Evolutionary conservation across 2,797 vertebrate species (phyloP).

Genomic region (Lacerta bilineata): DNA sequence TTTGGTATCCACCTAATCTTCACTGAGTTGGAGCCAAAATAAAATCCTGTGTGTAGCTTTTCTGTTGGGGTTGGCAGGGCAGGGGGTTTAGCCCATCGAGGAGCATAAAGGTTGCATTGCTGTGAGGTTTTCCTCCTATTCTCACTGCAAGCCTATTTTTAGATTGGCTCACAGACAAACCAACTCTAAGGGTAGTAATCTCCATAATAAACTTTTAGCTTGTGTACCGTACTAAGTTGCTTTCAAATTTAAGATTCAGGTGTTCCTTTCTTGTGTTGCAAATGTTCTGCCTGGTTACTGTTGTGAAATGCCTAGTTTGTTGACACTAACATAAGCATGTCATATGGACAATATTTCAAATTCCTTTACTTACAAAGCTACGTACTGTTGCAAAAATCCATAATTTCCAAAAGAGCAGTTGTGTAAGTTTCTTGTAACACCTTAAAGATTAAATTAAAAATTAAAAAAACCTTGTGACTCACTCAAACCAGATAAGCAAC

Average conservation of each 20-base stretch:
- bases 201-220: not conserved
- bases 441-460: not conserved
- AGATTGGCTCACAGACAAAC: not conserved
- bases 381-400: too few species aligned
- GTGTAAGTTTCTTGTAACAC: too few species aligned
- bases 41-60: not conserved
- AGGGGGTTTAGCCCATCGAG: not conserved
- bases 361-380: not conserved
- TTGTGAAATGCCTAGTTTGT: not conserved
- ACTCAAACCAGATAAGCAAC: not conserved
- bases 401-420: too few species aligned
- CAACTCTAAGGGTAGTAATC: not conserved
- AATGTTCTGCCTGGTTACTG: not conserved
- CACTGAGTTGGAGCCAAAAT: not conserved
- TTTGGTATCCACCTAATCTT: not conserved
- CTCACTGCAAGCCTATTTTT: not conserved
- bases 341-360: not conserved
- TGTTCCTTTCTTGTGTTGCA: not conserved
- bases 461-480: too few species aligned
- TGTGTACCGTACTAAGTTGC: not conserved
- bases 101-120: not conserved
- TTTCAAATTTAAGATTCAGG: not conserved
- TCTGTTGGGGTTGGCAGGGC: not conserved
- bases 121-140: not conserved
- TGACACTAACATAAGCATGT: not conserved